These are phyloP conservation scores for Cyphomyrus discorhynchus DNA, from an alignment of 2,113 vertebrate genomes.

Conservation along the genomic window DNA sequence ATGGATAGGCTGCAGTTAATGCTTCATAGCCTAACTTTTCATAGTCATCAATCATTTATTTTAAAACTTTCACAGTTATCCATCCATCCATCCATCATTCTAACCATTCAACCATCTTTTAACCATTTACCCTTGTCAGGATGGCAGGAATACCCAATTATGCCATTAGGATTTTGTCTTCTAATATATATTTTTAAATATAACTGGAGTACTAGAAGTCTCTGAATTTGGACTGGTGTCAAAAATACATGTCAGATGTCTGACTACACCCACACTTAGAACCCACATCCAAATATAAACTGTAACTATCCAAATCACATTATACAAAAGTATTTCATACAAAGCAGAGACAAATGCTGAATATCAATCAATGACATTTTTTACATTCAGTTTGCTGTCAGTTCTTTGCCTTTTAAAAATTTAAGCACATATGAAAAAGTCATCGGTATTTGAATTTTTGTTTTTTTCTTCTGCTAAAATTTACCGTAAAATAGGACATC, in stretches of 20 bases:
- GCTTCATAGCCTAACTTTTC: too few species aligned
- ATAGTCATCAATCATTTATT: neutral
- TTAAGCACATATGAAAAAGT: neutral
- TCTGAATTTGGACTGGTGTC: neutral
- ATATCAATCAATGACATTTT: neutral
- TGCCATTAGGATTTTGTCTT: neutral
- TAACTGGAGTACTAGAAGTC: neutral
- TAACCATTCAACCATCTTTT: neutral
- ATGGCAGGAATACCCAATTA: neutral
- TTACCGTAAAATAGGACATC: neutral
- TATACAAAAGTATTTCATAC: neutral
- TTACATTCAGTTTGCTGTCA: neutral
- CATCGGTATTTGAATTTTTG: neutral
- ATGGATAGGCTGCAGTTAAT: neutral
- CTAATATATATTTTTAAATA: neutral
- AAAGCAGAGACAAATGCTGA: neutral
- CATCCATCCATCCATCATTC: neutral
- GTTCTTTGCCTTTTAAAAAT: neutral
- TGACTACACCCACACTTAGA: neutral
- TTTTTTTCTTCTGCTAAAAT: neutral
- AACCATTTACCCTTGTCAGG: neutral
- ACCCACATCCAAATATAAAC: neutral
- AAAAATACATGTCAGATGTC: neutral
- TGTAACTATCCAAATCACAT: neutral
- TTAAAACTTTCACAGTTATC: neutral